Percentiles rank a stretch among this genome's conserved stretches.
Conservation (phyloP, 2,888 invertebrate genomes). For the Drosophila histrio region DNA sequence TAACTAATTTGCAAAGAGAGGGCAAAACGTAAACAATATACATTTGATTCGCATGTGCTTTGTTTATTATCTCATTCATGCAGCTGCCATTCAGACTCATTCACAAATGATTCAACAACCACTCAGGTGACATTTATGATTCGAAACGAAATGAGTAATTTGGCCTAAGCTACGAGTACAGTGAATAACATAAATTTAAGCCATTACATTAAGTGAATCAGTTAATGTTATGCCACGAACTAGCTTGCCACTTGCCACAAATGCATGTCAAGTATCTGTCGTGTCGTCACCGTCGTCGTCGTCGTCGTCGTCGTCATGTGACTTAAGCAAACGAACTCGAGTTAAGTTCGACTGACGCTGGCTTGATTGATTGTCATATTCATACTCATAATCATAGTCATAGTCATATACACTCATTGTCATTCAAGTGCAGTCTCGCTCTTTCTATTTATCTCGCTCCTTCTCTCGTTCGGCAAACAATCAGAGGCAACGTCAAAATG, state of each 20-base stretch:
- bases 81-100: constrained; percentile 7
- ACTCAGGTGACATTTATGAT: constrained; percentile 15
- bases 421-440: constrained; percentile 47
- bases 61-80: not conserved
- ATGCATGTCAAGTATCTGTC: constrained; percentile 58
- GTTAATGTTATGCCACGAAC: constrained; percentile 22
- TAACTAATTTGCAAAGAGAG: too few species aligned
- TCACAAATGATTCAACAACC: not conserved
- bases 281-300: not conserved
- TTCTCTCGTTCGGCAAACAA: constrained; percentile 54
- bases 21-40: not conserved
- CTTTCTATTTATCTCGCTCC: not conserved
- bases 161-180: not conserved
- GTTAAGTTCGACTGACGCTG: constrained; percentile 52
- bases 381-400: constrained; percentile 60
- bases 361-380: constrained; percentile 72
- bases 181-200: constrained; percentile 17
- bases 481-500: constrained; percentile 65
- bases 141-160: constrained; percentile 4
- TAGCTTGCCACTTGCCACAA: constrained; percentile 34
- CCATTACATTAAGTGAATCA: constrained; percentile 31
- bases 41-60: not conserved
- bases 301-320: constrained; percentile 4
- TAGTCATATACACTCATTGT: constrained; percentile 44
- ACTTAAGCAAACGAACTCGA: constrained; percentile 47